A percentile compares a stretch with the other conserved stretches of the same genome.
Conservation (phyloP, 2,888 invertebrate genomes). For the Archaeoteleia sp. region DNA sequence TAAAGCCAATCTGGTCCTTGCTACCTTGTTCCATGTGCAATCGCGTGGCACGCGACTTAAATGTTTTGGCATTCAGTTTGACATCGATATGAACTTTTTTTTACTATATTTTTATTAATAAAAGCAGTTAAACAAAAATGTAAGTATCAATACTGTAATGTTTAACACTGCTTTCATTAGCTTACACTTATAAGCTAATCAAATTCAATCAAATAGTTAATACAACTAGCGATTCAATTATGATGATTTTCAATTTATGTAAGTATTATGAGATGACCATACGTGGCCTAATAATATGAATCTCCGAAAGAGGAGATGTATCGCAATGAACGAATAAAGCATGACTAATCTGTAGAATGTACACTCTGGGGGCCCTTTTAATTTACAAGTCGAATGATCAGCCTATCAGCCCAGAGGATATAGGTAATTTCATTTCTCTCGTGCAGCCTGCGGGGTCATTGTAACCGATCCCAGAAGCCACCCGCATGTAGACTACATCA, state of each 20-base stretch:
- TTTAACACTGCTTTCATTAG: too few species aligned
- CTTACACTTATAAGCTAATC: too few species aligned
- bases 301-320: background rate
- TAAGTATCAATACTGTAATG: too few species aligned
- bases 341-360: conserved; percentile 35
- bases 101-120: background rate
- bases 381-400: conserved; percentile 61
- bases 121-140: too few species aligned
- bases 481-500: conserved; percentile 60
- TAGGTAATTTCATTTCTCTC: conserved; percentile 66
- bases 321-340: conserved; percentile 23
- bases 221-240: too few species aligned
- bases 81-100: background rate
- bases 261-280: too few species aligned
- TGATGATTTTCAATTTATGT: too few species aligned
- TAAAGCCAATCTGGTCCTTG: conserved; percentile 38
- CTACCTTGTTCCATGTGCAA: conserved; percentile 56
- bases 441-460: conserved; percentile 62
- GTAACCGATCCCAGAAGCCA: conserved; percentile 66
- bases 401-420: conserved; percentile 64
- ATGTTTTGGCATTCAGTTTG: conserved; percentile 5
- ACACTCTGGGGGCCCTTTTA: conserved; percentile 59
- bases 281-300: conserved; percentile 29
- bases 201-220: too few species aligned
- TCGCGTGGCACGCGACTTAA: conserved; percentile 61